Base-by-base conservation (phyloP, 1,140 invertebrate species). In the silkworm (Bombyx mori) region DNA sequence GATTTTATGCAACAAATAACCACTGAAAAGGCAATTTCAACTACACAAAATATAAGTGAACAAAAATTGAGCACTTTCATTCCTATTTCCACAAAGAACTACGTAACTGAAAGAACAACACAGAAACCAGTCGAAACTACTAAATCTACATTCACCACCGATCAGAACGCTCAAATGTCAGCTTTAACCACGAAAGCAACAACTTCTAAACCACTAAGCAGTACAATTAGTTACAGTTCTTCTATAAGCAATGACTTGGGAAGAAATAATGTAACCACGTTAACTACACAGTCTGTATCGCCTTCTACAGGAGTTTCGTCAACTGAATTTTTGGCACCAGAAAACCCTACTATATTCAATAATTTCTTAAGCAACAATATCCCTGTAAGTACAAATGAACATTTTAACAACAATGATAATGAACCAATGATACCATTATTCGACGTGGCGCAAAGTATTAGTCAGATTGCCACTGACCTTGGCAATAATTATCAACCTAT, bases 381-480 rank as follows among this genome's bases (percentile, higher is more conserved):
- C 48, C 49, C 49, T 56, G 53, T 48, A 52, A 35, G 51, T 56
- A 46, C 60, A 18, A 58, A 67, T 53, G 60, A 66, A 49, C 62
- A 55, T 56, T 58, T 62, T 42, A 45, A 64, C 52, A 47, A 54
- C 12, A 69, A 72, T 47, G 53, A 67, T 53, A 61, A 60, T 60
- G 71, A 70, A 56, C 58, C 75, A 26, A 57, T 64, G 42, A 44
- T 78, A 55, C 78, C 77, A 18, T 56, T 86, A 26, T 87, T 87
- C 67, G 82, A 87, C 66, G 75, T 87, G 12, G 82, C 81, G 54
- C 80, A 82, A 62, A 87, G 84, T 65, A 81, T 87, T 46, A 87
- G 81, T 61, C 84, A 87, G 73, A 87, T 87, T 56, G 81, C 84
- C 46, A 83, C 82, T 5, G 82, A 86, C 65, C 63, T 87, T n/a